A percentile compares a stretch with the other conserved stretches of the same genome.
Conservation (phyloP, 2,888 invertebrate species). For the Stramonita haemastoma region DNA sequence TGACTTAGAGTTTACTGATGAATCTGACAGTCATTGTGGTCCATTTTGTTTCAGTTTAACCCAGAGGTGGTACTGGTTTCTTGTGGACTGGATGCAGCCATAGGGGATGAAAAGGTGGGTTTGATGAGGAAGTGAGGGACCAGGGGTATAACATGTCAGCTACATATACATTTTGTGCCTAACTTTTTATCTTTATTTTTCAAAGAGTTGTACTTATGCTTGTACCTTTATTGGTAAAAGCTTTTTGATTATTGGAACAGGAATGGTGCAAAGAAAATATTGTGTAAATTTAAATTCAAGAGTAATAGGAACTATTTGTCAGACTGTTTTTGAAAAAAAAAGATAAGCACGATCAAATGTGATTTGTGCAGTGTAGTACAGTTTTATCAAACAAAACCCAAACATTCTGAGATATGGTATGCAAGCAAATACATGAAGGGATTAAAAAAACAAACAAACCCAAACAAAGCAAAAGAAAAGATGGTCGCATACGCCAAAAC, state of each 20-base stretch:
- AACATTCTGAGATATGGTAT: too few species aligned
- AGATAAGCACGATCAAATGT: too few species aligned
- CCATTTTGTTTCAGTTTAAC: conserved; percentile 83
- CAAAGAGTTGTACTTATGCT: background rate
- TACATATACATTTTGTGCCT: background rate
- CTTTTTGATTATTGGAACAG: background rate
- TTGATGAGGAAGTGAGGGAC: background rate
- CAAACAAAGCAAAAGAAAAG: too few species aligned
- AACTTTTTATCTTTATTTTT: background rate
- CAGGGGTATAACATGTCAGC: background rate
- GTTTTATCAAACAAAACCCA: too few species aligned
- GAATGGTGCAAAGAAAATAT: background rate
- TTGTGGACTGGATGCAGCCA: conserved; percentile 92
- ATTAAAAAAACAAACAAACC: too few species aligned
- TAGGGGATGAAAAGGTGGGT: conserved; percentile 81
- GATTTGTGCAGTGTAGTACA: too few species aligned
- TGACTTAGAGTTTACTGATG: background rate
- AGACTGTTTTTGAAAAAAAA: too few species aligned
- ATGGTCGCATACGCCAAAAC: too few species aligned
- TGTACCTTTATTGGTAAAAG: background rate
- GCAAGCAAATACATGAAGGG: too few species aligned
- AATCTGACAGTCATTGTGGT: background rate
- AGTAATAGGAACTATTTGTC: too few species aligned
- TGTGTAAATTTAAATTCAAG: too few species aligned
- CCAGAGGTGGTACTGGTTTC: conserved; percentile 91